Evolutionary conservation across 2,888 invertebrate genomes (phyloP).

Genomic region (Pammene aurita): DNA sequence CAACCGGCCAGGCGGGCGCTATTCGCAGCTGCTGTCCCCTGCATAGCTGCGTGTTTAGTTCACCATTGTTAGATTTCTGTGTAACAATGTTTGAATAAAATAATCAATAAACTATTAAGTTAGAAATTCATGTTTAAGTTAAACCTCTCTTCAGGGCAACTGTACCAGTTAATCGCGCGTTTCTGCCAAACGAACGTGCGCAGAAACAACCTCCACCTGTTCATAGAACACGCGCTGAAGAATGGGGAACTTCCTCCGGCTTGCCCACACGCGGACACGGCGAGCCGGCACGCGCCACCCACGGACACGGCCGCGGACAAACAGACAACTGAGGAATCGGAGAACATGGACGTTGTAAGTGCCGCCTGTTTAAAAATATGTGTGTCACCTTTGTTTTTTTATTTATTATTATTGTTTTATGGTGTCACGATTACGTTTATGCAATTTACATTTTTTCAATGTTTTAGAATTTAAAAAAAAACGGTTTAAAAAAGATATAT

Average conservation of each 20-base stretch:
- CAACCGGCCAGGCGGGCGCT: too few species aligned
- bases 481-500: too few species aligned
- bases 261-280: neutral
- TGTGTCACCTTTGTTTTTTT: neutral
- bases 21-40: too few species aligned
- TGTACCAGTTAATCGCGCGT: constrained; percentile 82
- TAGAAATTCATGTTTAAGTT: neutral
- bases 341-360: constrained; percentile 58
- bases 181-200: constrained; percentile 68
- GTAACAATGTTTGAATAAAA: too few species aligned
- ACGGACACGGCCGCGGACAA: neutral
- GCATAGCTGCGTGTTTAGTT: too few species aligned
- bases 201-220: constrained; percentile 72
- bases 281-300: neutral
- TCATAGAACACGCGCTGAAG: constrained; percentile 74
- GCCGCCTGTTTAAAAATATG: neutral
- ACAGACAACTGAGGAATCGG: neutral
- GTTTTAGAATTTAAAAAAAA: too few species aligned
- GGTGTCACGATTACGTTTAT: too few species aligned
- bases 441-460: too few species aligned
- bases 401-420: too few species aligned
- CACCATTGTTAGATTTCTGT: too few species aligned
- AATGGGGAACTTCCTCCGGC: constrained; percentile 43
- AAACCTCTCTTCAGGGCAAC: constrained; percentile 67
- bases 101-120: neutral